These are phyloP conservation scores for Oreortyx pictus DNA, from an alignment of 2,797 vertebrate genomes.

Conservation along the genomic window DNA sequence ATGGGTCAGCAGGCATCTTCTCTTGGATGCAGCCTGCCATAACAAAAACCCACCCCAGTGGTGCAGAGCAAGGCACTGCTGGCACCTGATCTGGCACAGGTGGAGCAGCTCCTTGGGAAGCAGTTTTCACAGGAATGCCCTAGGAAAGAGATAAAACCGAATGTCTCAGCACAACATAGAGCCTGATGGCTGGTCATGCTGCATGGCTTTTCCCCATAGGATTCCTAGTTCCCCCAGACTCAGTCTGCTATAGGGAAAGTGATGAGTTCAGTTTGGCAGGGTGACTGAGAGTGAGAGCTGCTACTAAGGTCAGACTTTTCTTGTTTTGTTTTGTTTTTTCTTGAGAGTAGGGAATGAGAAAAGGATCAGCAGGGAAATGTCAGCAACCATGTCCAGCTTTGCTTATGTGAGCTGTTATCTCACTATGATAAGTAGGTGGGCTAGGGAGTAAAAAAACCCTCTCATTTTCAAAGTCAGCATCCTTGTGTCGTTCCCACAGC, in stretches of 20 bases:
- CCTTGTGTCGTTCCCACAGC: background rate
- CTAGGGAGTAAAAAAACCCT: background rate
- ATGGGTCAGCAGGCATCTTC: background rate
- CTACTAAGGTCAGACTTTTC: conserved; percentile 14
- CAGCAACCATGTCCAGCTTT: conserved; percentile 26
- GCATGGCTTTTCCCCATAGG: background rate
- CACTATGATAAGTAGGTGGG: background rate
- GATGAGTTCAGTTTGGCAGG: background rate
- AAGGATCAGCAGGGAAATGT: conserved; percentile 35
- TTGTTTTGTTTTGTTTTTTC: background rate
- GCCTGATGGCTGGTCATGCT: background rate
- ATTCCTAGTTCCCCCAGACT: background rate
- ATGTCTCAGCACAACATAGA: background rate
- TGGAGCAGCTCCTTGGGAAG: background rate
- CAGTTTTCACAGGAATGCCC: background rate
- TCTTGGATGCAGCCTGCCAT: background rate
- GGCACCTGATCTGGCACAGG: background rate
- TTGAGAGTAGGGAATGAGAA: background rate
- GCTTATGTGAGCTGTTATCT: conserved; percentile 21
- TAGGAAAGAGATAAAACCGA: background rate
- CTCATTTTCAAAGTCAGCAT: background rate
- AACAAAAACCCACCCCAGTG: background rate
- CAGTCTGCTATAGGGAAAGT: background rate
- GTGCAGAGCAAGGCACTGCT: background rate
- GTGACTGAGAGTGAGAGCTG: background rate